A percentile compares a stretch with the other conserved stretches of the same genome.
phyloP scores from a whole-genome alignment of 2,888 invertebrate genomes.

The Hermaeophaga mercurialis region DNA sequence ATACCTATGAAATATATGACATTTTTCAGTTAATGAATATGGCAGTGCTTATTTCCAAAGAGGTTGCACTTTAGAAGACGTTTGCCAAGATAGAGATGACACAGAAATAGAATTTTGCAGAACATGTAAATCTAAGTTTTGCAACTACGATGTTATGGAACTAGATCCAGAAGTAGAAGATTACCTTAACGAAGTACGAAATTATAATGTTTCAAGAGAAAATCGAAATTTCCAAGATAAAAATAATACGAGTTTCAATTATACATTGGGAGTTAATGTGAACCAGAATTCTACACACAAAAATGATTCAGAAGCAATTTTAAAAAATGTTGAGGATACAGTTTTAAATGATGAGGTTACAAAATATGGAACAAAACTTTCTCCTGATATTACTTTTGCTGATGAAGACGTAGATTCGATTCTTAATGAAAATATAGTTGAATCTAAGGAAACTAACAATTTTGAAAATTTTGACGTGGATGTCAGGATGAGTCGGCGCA shows the following conservation, averaged over 20 bases:
- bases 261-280: not conserved
- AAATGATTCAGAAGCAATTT: not conserved
- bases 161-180: constrained; percentile 26
- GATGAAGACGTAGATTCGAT: not conserved
- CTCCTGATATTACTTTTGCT: not conserved
- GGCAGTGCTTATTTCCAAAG: constrained; percentile 21
- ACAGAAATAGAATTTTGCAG: constrained; percentile 26
- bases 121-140: constrained; percentile 22
- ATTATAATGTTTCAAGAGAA: not conserved
- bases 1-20: not conserved
- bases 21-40: constrained; percentile 23
- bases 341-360: not conserved
- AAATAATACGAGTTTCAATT: not conserved
- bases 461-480: not conserved
- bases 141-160: constrained; percentile 25
- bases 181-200: constrained; percentile 17
- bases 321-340: not conserved
- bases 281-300: not conserved
- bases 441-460: not conserved
- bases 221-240: not conserved
- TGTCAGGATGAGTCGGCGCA: not conserved
- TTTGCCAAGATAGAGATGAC: constrained; percentile 12
- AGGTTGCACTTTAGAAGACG: constrained; percentile 18
- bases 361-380: not conserved
- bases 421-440: not conserved